Evolutionary conservation across 2,797 vertebrate genomes (phyloP), one percentile per base, ranked within the genome.

Genomic region (Meriones psammophilus): DNA sequence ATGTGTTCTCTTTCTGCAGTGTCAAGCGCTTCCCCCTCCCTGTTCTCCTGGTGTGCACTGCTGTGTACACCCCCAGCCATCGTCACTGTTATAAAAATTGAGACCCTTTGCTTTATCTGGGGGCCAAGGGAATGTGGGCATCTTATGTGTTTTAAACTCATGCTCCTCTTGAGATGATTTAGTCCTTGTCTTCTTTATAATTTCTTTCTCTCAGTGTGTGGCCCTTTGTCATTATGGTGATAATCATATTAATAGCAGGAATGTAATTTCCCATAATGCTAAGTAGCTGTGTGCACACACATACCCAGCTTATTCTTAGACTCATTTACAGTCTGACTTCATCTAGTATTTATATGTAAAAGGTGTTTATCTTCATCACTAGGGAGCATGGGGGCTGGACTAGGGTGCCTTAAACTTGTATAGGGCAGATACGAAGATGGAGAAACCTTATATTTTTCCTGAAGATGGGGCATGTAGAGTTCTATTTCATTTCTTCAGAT

Each of bases 151-250:
- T 94, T 97, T 96, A 95, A 97, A 95, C 93, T 95, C 97, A 96
- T 88, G 94, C 95, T 97, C 94, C 94, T 96, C 96, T 94, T 93
- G 88, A 95, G 97, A 96, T 97, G 97, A 98, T 97, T 96, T 97
- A 94, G 96, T 98, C 98, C 97, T 98, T 85, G 96, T 95, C 89
- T 95, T 89, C 93, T 97, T 94, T 76, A 91, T 91, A 94, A 92
- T 95, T 97, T 90, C 78, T 84, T 91, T 87, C 80, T 95, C 97
- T 96, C 95, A 91, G 94, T 92, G 78, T 92, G 95, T 91, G 96
- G 94, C 74, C 93, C 92, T 97, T 97, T 97, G 97, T 96, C 96
- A 97, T 97, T 96, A 97, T 93, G 96, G 97, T 94, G 95, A 96
- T 97, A 98, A 97, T 97, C 94, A 96, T 94, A 94, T 92, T 96